Evolutionary conservation across 2,797 vertebrate genomes (phyloP).

Genomic region (Paedocypris micromegethes): DNA sequence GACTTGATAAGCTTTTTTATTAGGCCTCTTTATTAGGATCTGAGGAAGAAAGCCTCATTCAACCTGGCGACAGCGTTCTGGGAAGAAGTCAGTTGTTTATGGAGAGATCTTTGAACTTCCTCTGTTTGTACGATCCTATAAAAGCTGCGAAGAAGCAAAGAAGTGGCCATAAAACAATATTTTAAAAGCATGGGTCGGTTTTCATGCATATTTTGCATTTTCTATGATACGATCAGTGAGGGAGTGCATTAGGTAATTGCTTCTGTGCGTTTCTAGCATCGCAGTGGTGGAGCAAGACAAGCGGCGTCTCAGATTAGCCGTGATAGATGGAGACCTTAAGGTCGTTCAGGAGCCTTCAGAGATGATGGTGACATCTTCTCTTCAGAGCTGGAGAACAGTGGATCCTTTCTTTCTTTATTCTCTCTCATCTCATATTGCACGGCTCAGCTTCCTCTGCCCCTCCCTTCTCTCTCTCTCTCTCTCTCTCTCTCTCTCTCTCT

Average conservation of each 20-base stretch:
- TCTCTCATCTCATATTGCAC: too few species aligned
- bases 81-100: too few species aligned
- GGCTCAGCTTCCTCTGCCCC: too few species aligned
- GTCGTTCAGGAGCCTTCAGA: slow-evolving; percentile 26
- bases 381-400: slow-evolving; percentile 18
- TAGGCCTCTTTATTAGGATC: too few species aligned
- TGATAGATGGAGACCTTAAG: slow-evolving; percentile 14
- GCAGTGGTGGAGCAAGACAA: slow-evolving; percentile 10
- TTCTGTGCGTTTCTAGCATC: slow-evolving; percentile 1
- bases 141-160: too few species aligned
- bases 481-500: slow-evolving; percentile 17
- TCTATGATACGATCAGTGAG: not conserved
- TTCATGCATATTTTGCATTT: not conserved
- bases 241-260: not conserved
- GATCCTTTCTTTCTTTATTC: slow-evolving; percentile 22
- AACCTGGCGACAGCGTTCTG: too few species aligned
- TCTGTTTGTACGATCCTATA: too few species aligned
- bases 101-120: too few species aligned
- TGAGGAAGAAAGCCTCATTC: too few species aligned
- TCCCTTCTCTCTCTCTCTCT: slow-evolving; percentile 30
- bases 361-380: slow-evolving; percentile 37
- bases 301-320: slow-evolving; percentile 6
- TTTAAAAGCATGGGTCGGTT: too few species aligned
- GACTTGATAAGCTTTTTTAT: too few species aligned
- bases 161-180: too few species aligned